Base-by-base conservation (phyloP, 2,888 invertebrate genomes). In the Tenthredo notha region DNA sequence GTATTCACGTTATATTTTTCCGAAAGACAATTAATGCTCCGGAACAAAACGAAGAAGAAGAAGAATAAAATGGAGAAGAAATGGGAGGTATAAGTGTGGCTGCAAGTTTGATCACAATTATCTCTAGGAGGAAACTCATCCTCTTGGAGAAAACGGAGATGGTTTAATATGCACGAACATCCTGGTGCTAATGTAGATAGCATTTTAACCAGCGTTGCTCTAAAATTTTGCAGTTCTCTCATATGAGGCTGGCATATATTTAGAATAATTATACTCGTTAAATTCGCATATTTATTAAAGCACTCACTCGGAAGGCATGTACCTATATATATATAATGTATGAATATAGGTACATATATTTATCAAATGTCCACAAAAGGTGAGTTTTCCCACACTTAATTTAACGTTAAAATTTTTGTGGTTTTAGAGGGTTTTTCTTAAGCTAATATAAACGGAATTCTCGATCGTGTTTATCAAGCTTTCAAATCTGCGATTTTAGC, bases 131-230 rank as follows among this genome's bases (percentile, higher is more conserved):
- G 70, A 40, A 70, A 37, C 37, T 70, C 37, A 74, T 47, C n/a
- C 74, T 74, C 74, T 54, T 54, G 58, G n/a, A 58, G 54, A 78
- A 78, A 78, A 78, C 58, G 10, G 54, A 33, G 37, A 78, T 54
- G 78, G 47, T 78, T 78, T 54, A 78, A 78, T 37, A 54, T 78
- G 33, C 78, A 33, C 50, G 78, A 54, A 78, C 78, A 37, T 54
- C 54, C 78, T 54, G 54, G 54, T 54, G 78, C 10, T 78, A 33
- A 54, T 78, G 78, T 54, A 54, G 54, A 33, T 78, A 78, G 54
- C 54, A 75, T 33, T 29, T 37, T n/a, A 47, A 75, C 75, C 75
- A 75, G 40, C 47, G 47, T 5, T 75, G 25, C 47, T 72, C 40
- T 9, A 43, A 6, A 75, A 75, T 47, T 75, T 75, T 18, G 6